Percentiles rank a stretch among this genome's conserved stretches.
Evolutionary conservation across 2,888 invertebrate genomes (phyloP).

Genomic region (Oscheius sp.): DNA sequence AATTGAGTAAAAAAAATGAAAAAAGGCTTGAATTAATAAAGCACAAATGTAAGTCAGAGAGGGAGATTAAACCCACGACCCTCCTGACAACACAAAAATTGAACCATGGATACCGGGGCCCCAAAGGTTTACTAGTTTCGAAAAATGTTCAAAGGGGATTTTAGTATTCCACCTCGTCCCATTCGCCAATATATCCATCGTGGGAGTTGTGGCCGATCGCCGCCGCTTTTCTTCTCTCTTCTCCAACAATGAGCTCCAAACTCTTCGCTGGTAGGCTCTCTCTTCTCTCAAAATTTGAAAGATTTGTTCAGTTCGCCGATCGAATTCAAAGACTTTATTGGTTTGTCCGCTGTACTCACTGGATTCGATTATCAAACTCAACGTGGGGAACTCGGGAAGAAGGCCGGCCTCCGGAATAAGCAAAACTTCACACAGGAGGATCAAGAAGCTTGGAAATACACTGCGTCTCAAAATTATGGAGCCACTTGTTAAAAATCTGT

Average conservation of each 20-base stretch:
- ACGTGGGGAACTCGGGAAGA: constrained; percentile 27
- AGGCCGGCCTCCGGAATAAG: constrained; percentile 53
- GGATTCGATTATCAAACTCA: constrained; percentile 16
- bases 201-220: constrained; percentile 1
- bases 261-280: constrained; percentile 2
- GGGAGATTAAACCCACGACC: neutral
- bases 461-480: too few species aligned
- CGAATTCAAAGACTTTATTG: constrained; percentile 17
- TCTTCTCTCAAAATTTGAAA: neutral
- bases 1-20: too few species aligned
- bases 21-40: neutral
- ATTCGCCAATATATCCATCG: neutral
- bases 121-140: neutral
- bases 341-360: constrained; percentile 1
- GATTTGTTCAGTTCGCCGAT: constrained; percentile 7
- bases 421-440: constrained; percentile 74
- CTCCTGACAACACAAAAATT: neutral
- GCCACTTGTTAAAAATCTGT: too few species aligned
- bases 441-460: constrained; percentile 81
- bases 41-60: neutral
- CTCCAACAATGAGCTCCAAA: constrained; percentile 20
- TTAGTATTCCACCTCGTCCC: neutral
- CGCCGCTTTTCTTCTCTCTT: neutral
- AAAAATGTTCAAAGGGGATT: neutral
- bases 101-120: neutral